phyloP scores from a whole-genome alignment of 2,113 vertebrate species.

The Falcunculus frontatus region DNA sequence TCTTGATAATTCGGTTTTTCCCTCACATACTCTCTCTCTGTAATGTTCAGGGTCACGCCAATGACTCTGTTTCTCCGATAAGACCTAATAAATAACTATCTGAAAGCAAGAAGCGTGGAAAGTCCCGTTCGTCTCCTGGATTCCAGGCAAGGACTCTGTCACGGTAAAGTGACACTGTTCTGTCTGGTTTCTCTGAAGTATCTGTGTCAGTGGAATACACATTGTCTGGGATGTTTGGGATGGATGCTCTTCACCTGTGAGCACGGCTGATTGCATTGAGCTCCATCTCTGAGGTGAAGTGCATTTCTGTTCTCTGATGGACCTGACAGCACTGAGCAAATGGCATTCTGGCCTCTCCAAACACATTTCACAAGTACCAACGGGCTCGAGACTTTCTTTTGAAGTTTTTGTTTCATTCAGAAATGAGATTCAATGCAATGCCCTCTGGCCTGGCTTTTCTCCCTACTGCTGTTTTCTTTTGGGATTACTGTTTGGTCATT shows the following conservation, averaged over 20 bases:
- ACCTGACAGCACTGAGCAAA: not conserved
- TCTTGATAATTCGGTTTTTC: too few species aligned
- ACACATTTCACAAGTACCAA: not conserved
- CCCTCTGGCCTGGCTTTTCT: conserved; percentile 45
- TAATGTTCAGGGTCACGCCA: too few species aligned
- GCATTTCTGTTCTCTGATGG: not conserved
- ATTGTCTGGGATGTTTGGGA: not conserved
- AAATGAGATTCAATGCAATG: not conserved
- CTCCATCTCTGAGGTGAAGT: not conserved
- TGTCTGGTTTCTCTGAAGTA: not conserved
- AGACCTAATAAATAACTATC: too few species aligned
- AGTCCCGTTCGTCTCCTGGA: too few species aligned
- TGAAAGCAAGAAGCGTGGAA: too few species aligned
- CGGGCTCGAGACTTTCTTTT: not conserved
- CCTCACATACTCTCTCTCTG: too few species aligned
- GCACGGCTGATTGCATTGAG: not conserved
- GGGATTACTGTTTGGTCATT: conserved; percentile 39
- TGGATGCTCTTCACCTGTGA: not conserved
- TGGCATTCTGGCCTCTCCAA: not conserved
- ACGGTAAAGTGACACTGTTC: too few species aligned
- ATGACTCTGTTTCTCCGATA: too few species aligned
- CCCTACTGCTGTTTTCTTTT: conserved; percentile 37
- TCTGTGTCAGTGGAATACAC: not conserved
- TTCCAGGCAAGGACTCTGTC: too few species aligned
- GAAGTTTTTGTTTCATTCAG: conserved; percentile 28